Evolutionary conservation across 2,888 invertebrate genomes (phyloP).

Genomic region (Patella depressa): DNA sequence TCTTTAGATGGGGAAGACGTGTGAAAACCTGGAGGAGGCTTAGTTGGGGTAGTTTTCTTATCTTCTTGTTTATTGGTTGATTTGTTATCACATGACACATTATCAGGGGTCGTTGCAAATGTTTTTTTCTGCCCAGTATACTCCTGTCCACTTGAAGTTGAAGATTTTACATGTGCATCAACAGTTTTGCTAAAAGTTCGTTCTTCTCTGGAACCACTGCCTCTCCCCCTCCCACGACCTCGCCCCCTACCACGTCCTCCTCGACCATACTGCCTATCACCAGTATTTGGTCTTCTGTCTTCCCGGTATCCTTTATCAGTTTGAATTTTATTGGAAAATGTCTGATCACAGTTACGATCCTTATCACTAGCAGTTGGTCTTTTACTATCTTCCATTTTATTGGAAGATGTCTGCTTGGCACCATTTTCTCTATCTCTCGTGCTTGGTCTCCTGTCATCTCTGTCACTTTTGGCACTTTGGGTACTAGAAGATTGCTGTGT

Average conservation of each 20-base stretch:
- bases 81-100: too few relatives aligned
- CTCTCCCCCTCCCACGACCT: neutral
- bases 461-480: constrained; percentile 8
- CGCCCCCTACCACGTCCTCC: neutral
- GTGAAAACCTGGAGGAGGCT: constrained; percentile 25
- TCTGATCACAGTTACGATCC: constrained; percentile 8
- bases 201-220: neutral
- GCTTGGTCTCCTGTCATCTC: neutral
- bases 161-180: too few relatives aligned
- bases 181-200: too few relatives aligned
- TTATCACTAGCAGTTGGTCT: neutral
- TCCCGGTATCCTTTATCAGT: neutral
- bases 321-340: neutral
- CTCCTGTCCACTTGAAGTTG: too few relatives aligned
- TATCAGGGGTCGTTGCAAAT: too few relatives aligned
- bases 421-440: constrained; percentile 13
- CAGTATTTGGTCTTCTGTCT: neutral
- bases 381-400: constrained; percentile 4
- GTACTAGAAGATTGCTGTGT: neutral
- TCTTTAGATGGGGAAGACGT: too few relatives aligned
- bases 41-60: neutral
- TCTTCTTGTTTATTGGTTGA: constrained; percentile 5
- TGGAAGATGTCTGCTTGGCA: neutral
- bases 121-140: too few relatives aligned
- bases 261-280: neutral